Base-by-base conservation (phyloP, 1,140 invertebrate genomes). In the Caenorhabditis brenneri region DNA sequence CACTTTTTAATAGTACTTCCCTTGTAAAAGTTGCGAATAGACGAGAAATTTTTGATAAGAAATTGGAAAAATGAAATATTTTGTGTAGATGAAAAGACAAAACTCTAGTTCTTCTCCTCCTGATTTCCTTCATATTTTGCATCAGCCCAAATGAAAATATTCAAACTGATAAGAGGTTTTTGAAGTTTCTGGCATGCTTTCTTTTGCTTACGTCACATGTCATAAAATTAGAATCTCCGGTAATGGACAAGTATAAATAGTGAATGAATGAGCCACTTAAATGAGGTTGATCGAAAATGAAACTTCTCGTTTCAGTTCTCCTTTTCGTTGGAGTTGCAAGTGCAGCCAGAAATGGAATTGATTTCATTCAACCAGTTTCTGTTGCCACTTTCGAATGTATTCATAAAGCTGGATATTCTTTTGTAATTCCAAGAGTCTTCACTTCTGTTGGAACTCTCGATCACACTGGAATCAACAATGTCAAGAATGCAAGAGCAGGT, bases 341-440 rank as follows among this genome's bases (percentile, higher is more conserved):
- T 39, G 55, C 55, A 39, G 53, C 51, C 2, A 36, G 53, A 24
- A 58, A 81, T 29, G 80, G 80, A 39, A 81, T 81, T 39, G 51
- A 81, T 16, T 58, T 81, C 80, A 81, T 55, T 58, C 31, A 55
- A 39, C 22, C 65, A 3, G 51, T 83, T 6, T 83, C 82, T n/a
- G 69, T 42, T 16, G 48, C 42, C 29, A 74, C 79, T 10, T 86
- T 86, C 82, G 24, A 83, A 36, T 86, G 86, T 53, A 46, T 86
- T 19, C 31, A 69, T 19, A 86, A 81, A 6, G 53, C 46, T n/a
- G 86, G 84, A 22, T 86, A 86, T 80, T 27, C 42, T 6, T 86
- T 86, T 85, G 87, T 83, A 83, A 86, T 86, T 55, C 86, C 79
- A 27, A 86, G 86, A 51, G 69, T 86, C 48, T 86, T 83, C 31